These are phyloP conservation scores for Gymnocheta viridis DNA, from an alignment of 2,888 invertebrate genomes.

Conservation along the genomic window DNA sequence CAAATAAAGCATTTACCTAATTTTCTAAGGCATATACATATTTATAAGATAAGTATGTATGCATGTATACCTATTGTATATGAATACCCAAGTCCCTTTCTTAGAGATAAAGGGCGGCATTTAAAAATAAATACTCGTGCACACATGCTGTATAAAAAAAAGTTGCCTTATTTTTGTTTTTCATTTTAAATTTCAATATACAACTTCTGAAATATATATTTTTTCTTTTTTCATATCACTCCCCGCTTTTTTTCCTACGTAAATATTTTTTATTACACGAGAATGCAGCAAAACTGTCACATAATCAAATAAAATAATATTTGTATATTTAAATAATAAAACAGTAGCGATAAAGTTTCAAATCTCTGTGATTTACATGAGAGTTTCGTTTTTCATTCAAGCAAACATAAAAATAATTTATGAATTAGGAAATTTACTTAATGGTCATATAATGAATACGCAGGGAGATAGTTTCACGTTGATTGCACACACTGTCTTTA, in stretches of 20 bases:
- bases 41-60: neutral
- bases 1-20: neutral
- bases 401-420: slow-evolving; percentile 52
- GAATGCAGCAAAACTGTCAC: slow-evolving; percentile 77
- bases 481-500: neutral
- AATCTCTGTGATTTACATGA: slow-evolving; percentile 63
- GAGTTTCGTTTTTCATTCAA: slow-evolving; percentile 30
- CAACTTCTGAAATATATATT: neutral
- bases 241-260: neutral
- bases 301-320: slow-evolving; percentile 71
- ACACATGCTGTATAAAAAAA: neutral
- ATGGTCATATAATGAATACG: neutral
- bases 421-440: slow-evolving; percentile 38
- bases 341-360: slow-evolving; percentile 70
- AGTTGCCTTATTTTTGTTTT: slow-evolving; percentile 1
- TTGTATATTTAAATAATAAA: slow-evolving; percentile 68
- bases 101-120: slow-evolving; percentile 46
- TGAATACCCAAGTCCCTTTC: neutral
- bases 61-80: neutral
- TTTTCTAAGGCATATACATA: neutral
- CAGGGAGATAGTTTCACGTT: neutral
- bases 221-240: neutral
- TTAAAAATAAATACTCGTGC: slow-evolving; percentile 27
- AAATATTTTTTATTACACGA: slow-evolving; percentile 12
- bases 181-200: slow-evolving; percentile 7